Evolutionary conservation across 2,797 vertebrate species (phyloP), one percentile per base, ranked within the genome.

Genomic region (Acipenser ruthenus): DNA sequence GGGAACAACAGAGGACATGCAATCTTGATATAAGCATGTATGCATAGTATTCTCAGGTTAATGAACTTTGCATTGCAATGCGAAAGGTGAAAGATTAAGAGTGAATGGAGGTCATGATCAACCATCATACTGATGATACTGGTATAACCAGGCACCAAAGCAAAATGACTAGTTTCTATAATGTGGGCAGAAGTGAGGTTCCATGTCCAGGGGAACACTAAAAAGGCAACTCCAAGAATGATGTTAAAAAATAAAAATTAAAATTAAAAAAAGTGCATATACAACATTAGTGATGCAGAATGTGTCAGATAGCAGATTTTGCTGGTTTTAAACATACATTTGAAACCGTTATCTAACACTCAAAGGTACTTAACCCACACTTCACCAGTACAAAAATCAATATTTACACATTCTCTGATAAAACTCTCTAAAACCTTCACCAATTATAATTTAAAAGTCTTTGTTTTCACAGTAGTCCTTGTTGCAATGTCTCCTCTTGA

Each of bases 391-490:
- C 52, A 55, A 10, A 55, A 55, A 37, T 9, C 9, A 55, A n/a
- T 55, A 55, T 55, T 55, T 55, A 55, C 52, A 55, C 52, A 10
- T 9, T 55, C 52, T 10, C 52, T 9, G n/a, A 55, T 55, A 55
- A n/a, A 55, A 55, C 15, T 18, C n/a, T 55, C n/a, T n/a, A 55
- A 55, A 55, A 55, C 9, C 52, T 55, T 9, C n/a, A 55, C 9
- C 52, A 55, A 10, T 55, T 55, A 10, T 55, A 55, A 55, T 55
- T 55, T 55, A 55, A 55, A 55, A 55, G 52, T 55, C 52, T 55
- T 55, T 55, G 9, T 55, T n/a, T 9, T 55, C 52, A 55, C 9
- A 10, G 2, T 55, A 10, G 52, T 55, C 52, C 9, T 55, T 55
- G n/a, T n/a, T 55, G 52, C 52, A 3, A 7, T 9, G 52, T 37